Evolutionary conservation across 2,888 invertebrate species (phyloP).

Genomic region (Aphodius sticticus): DNA sequence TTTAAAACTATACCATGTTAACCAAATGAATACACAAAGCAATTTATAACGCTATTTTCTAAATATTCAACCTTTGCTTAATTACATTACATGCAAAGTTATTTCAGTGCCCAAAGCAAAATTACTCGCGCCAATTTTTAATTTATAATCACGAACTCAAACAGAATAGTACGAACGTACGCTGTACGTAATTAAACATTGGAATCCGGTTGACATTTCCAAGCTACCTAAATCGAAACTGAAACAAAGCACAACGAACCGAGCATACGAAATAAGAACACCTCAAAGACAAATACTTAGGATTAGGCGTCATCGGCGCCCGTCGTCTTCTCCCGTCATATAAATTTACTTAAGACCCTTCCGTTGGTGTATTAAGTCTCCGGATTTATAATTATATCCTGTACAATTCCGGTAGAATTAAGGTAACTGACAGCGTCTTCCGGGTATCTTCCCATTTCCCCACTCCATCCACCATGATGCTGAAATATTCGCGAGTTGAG

Average conservation of each 20-base stretch:
- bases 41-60: too few species aligned
- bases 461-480: neutral
- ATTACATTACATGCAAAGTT: neutral
- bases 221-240: constrained; percentile 4
- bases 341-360: neutral
- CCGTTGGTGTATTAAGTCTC: neutral
- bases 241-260: neutral
- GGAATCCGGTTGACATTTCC: neutral
- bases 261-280: neutral
- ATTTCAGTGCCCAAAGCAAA: too few species aligned
- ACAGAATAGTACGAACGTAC: neutral
- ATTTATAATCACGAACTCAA: neutral
- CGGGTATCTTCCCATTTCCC: neutral
- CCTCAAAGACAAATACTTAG: neutral
- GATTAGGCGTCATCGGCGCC: neutral
- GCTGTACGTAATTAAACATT: neutral
- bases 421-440: neutral
- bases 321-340: neutral
- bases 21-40: too few species aligned
- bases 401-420: neutral
- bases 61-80: too few species aligned
- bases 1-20: too few species aligned
- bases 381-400: neutral
- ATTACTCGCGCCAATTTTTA: neutral
- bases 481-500: neutral